These are phyloP conservation scores for Centropristis striata DNA, from an alignment of 2,113 vertebrate species.

Conservation along the genomic window DNA sequence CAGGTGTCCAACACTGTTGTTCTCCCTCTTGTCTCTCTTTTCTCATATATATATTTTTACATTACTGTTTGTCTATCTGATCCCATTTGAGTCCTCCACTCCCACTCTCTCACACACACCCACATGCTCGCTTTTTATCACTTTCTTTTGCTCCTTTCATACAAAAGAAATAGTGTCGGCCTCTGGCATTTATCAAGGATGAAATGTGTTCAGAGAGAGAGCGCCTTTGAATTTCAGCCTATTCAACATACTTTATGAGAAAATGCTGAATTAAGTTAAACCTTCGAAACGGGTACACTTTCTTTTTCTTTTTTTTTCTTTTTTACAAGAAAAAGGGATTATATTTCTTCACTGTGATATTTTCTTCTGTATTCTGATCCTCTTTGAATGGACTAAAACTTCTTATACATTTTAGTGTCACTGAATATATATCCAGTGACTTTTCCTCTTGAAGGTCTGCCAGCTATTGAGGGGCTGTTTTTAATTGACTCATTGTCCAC, in stretches of 20 bases:
- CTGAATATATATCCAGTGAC: conserved; percentile 54
- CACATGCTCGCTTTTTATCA: not conserved
- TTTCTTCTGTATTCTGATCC: conserved; percentile 52
- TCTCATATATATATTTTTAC: not conserved
- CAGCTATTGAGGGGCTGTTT: conserved; percentile 60
- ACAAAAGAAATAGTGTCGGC: conserved; percentile 53
- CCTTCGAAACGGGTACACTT: conserved; percentile 32
- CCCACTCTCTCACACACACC: conserved; percentile 13
- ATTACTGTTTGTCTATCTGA: conserved; percentile 46
- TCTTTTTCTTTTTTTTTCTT: not conserved
- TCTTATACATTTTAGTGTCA: conserved; percentile 56
- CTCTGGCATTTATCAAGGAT: conserved; percentile 66
- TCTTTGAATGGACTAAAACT: conserved; percentile 56
- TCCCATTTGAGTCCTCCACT: conserved; percentile 11
- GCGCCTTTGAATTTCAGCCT: conserved; percentile 58
- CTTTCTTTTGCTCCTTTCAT: conserved; percentile 35
- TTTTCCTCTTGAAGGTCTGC: conserved; percentile 55
- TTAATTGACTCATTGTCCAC: conserved; percentile 78
- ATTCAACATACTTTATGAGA: conserved; percentile 63
- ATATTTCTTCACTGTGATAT: conserved; percentile 58
- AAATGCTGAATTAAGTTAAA: conserved; percentile 68
- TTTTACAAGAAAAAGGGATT: conserved; percentile 45
- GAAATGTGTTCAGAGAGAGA: conserved; percentile 62
- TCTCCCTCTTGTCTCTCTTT: conserved; percentile 37
- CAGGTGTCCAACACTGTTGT: conserved; percentile 73